phyloP scores from a whole-genome alignment of 2,888 invertebrate species.

The Stenurella melanura region DNA sequence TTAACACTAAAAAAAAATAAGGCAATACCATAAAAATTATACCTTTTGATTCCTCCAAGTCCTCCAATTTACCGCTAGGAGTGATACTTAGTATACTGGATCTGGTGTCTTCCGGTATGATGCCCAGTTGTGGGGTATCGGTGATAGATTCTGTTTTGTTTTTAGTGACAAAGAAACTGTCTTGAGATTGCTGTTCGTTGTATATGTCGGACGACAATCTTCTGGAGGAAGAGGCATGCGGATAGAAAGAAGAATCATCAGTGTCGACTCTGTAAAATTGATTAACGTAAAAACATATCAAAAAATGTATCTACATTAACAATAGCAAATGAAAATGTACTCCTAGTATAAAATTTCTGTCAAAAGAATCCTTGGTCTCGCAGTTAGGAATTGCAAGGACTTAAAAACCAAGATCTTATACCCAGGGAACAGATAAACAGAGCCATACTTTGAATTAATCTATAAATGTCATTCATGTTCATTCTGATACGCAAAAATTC shows the following conservation, averaged over 20 bases:
- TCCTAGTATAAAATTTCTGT: too few species aligned
- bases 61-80: constrained; percentile 58
- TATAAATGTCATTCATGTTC: too few species aligned
- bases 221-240: constrained; percentile 62
- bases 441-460: too few species aligned
- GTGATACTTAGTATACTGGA: constrained; percentile 53
- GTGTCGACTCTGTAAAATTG: constrained; percentile 50
- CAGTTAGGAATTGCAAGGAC: too few species aligned
- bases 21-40: neutral
- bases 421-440: too few species aligned
- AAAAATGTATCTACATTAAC: too few species aligned
- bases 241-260: constrained; percentile 63
- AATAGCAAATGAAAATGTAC: too few species aligned
- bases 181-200: constrained; percentile 63
- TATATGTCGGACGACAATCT: constrained; percentile 64
- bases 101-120: constrained; percentile 56
- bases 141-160: constrained; percentile 53
- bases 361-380: too few species aligned
- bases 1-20: too few species aligned
- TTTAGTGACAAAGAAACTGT: constrained; percentile 63
- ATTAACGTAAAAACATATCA: neutral
- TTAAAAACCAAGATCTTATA: too few species aligned
- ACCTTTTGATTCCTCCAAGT: constrained; percentile 47
- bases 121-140: constrained; percentile 43
- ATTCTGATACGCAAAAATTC: too few species aligned